These are phyloP conservation scores for Girardinichthys multiradiatus DNA, from an alignment of 2,113 vertebrate genomes.

Conservation along the genomic window DNA sequence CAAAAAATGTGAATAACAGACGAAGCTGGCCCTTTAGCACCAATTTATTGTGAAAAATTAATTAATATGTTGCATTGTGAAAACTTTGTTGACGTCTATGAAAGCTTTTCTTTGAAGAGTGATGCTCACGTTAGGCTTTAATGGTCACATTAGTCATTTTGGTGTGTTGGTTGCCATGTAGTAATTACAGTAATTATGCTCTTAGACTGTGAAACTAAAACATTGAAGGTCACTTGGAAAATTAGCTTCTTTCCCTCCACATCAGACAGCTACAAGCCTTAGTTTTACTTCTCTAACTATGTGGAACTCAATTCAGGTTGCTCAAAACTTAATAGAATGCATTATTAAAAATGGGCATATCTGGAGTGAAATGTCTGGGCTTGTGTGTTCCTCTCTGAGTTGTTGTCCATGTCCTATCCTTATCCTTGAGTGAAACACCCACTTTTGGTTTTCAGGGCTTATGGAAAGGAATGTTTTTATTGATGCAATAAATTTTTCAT, in stretches of 20 bases:
- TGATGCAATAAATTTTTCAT: too few relatives aligned
- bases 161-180: slow-evolving; percentile 42
- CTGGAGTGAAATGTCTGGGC: slow-evolving; percentile 2
- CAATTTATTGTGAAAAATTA: slow-evolving; percentile 61
- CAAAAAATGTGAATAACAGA: slow-evolving; percentile 44
- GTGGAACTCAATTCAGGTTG: not conserved
- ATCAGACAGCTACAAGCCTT: slow-evolving; percentile 1
- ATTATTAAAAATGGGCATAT: slow-evolving; percentile 6
- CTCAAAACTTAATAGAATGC: slow-evolving; percentile 1
- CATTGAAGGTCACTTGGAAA: slow-evolving; percentile 58
- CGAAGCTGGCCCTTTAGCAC: slow-evolving; percentile 30
- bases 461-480: slow-evolving; percentile 11
- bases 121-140: slow-evolving; percentile 36
- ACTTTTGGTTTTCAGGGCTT: slow-evolving; percentile 18
- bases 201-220: slow-evolving; percentile 35
- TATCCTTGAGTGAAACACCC: slow-evolving; percentile 25
- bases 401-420: slow-evolving; percentile 1
- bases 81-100: slow-evolving; percentile 44
- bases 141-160: slow-evolving; percentile 62
- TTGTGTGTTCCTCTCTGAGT: not conserved
- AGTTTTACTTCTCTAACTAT: not conserved
- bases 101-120: slow-evolving; percentile 26
- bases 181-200: slow-evolving; percentile 68
- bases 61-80: slow-evolving; percentile 59
- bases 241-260: slow-evolving; percentile 15